Evolutionary conservation across 2,797 vertebrate genomes (phyloP).

Genomic region (Notoglanidium macrostoma): DNA sequence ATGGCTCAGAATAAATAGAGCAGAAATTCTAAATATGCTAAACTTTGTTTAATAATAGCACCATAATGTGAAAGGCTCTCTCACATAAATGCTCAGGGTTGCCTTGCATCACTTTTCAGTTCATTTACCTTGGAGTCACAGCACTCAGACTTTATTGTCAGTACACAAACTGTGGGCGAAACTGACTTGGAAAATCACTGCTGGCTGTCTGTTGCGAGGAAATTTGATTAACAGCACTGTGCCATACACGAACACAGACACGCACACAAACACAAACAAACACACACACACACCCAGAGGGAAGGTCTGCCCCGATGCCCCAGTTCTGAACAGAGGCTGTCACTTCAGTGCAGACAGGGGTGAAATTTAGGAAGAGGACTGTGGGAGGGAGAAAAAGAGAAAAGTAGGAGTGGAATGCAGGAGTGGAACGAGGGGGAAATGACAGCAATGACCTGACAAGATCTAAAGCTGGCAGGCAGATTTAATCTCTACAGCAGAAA

Average conservation of each 20-base stretch:
- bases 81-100: not conserved
- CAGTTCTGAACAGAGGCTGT: conserved; percentile 34
- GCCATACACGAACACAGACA: conserved; percentile 54
- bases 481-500: conserved; percentile 59
- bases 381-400: conserved; percentile 38
- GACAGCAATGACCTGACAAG: conserved; percentile 61
- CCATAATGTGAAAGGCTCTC: conserved; percentile 8
- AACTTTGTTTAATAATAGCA: not conserved
- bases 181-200: conserved; percentile 58
- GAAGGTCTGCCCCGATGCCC: conserved; percentile 13
- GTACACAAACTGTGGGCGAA: conserved; percentile 33
- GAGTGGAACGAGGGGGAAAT: conserved; percentile 18
- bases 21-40: not conserved
- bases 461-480: conserved; percentile 67
- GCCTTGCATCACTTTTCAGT: conserved; percentile 17
- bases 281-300: conserved; percentile 52
- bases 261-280: conserved; percentile 58
- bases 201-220: conserved; percentile 63
- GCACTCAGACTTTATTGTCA: conserved; percentile 28
- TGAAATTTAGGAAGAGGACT: conserved; percentile 23
- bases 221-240: conserved; percentile 62
- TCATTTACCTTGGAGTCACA: conserved; percentile 45
- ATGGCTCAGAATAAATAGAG: not conserved
- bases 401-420: conserved; percentile 25
- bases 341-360: conserved; percentile 46